Evolutionary conservation across 1,140 invertebrate genomes (phyloP).

Genomic region (Drosophila gunungcola): DNA sequence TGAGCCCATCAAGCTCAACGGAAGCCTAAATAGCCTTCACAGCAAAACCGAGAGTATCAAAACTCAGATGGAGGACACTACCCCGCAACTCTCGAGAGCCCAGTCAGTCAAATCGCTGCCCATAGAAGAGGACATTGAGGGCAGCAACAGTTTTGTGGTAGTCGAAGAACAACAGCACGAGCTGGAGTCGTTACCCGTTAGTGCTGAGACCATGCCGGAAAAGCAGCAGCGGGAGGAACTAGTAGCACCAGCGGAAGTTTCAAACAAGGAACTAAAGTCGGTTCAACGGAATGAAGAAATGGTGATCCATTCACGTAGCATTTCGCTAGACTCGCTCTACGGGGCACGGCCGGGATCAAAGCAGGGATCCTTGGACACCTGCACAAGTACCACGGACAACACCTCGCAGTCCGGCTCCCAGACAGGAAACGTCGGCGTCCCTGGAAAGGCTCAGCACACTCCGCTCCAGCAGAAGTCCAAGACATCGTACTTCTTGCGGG

Average conservation of each 20-base stretch:
- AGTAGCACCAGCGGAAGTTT: background rate
- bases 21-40: conserved; percentile 68
- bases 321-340: conserved; percentile 72
- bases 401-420: conserved; percentile 55
- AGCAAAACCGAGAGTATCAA: conserved; percentile 80
- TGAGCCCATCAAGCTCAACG: conserved; percentile 49
- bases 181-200: conserved; percentile 31
- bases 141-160: conserved; percentile 71
- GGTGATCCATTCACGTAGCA: conserved; percentile 51
- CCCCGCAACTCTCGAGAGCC: conserved; percentile 69
- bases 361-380: conserved; percentile 58
- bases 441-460: conserved; percentile 45
- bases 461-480: conserved; percentile 76
- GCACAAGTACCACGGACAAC: conserved; percentile 58
- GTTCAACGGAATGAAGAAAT: conserved; percentile 13
- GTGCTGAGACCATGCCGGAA: background rate
- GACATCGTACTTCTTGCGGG: conserved; percentile 65
- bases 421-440: conserved; percentile 21
- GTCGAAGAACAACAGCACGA: conserved; percentile 67
- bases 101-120: conserved; percentile 73
- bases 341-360: conserved; percentile 58
- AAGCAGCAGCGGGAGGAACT: background rate
- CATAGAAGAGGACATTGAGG: conserved; percentile 79
- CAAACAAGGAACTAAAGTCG: conserved; percentile 6
- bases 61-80: conserved; percentile 71